These are phyloP conservation scores for Bradypus variegatus DNA, from an alignment of 2,797 vertebrate species.

Conservation along the genomic window DNA sequence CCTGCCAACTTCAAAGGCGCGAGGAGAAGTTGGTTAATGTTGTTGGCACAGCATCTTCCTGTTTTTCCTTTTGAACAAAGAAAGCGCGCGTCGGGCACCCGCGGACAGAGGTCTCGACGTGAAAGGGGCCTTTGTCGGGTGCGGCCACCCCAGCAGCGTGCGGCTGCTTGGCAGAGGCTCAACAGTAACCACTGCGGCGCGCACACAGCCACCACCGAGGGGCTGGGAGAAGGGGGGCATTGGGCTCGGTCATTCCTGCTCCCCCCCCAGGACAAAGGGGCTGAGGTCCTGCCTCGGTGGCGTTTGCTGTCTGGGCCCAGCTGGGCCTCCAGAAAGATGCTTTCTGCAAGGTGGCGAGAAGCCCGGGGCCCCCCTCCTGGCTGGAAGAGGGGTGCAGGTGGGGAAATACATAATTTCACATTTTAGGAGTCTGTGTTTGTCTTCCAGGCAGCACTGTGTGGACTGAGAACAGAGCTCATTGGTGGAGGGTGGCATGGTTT, in stretches of 20 bases:
- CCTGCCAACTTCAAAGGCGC: slow-evolving; percentile 97
- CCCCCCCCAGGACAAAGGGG: too few species aligned
- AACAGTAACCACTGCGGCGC: too few species aligned
- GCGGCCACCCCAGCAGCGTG: too few species aligned
- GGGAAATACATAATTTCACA: accelerated
- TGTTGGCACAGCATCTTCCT: slow-evolving; percentile 83
- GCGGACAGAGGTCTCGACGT: slow-evolving; percentile 36
- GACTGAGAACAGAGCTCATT: slow-evolving; percentile 57
- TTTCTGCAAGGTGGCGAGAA: too few species aligned
- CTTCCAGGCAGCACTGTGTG: background rate
- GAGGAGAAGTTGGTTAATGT: slow-evolving; percentile 86
- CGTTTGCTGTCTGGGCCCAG: too few species aligned
- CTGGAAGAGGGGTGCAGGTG: too few species aligned
- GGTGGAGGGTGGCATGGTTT: slow-evolving; percentile 31
- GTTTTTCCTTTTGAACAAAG: slow-evolving; percentile 65
- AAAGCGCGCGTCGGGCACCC: slow-evolving; percentile 57
- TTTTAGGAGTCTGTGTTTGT: background rate
- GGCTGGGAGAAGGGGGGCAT: too few species aligned
- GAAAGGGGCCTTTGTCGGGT: background rate
- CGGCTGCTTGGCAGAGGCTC: too few species aligned
- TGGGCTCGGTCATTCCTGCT: too few species aligned
- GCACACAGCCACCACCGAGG: too few species aligned
- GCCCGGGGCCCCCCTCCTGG: background rate
- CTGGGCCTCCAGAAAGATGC: too few species aligned
- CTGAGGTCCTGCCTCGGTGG: too few species aligned